Base-by-base conservation (phyloP, 2,113 vertebrate genomes). In the Anguilla rostrata region DNA sequence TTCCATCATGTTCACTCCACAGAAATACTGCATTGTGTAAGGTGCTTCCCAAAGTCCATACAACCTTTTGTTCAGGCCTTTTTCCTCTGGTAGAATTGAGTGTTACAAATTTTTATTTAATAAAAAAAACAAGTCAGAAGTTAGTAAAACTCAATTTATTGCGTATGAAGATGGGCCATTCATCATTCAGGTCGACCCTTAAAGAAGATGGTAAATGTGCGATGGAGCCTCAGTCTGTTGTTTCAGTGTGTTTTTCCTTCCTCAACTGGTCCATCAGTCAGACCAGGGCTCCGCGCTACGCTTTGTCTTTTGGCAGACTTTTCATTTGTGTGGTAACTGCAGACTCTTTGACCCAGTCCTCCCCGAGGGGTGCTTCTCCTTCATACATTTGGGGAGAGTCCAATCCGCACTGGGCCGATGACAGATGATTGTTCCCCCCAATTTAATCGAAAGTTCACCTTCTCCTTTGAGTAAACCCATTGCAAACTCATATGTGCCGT, bases 21-120 rank as follows among this genome's bases (percentile, higher is more conserved):
- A 63, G 82, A 87, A 85, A 92, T 85, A 90, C 79, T 56, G 79
- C 43, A 79, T 49, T 88, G 87, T 83, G 88, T 90, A 81, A 88
- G 88, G 86, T 84, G 86, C 89, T 89, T 84, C 89, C 71, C 56
- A 39, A 40, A 83, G 26, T 66, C 12, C 60, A 85, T 82, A 39
- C 53, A 57, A 49, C 53, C 79, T 78, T 49, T 26, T 75, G 81
- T 63, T n/a, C 84, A 56, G 86, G 84, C 49, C 3, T 26, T 78
- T 22, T 1, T 7, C 71, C 9, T 46, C 39, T 4, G 41, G n/a
- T 56, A 53, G 43, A 83, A 84, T 63, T n/a, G 83, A 84, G 63
- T 26, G 29, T 57, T 22, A 43, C 39, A 22, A 29, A 57, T 66
- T 5, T 75, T 39, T 7, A 3, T 46, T 1, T 46, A 18, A 81